Conservation (phyloP, 2,888 invertebrate genomes). For the Aphodius granarius region DNA sequence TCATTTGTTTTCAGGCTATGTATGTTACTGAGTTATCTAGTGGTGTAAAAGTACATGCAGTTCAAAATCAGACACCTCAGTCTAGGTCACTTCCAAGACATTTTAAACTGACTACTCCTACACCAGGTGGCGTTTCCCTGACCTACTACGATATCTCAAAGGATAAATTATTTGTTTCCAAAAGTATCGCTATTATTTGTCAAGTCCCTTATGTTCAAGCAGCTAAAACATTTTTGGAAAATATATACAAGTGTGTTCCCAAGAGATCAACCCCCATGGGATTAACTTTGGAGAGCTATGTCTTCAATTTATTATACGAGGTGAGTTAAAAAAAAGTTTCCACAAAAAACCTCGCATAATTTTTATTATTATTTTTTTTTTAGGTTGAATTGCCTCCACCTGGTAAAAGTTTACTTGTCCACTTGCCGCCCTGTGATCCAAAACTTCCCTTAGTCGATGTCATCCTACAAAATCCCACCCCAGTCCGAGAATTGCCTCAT, state of each 20-base stretch:
- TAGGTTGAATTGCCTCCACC: conserved; percentile 71
- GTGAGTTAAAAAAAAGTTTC: conserved; percentile 55
- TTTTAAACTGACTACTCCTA: conserved; percentile 70
- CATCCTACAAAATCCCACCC: conserved; percentile 76
- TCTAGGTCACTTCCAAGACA: conserved; percentile 87
- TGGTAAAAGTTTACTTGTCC: conserved; percentile 82
- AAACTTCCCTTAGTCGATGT: conserved; percentile 67
- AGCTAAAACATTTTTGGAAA: conserved; percentile 82
- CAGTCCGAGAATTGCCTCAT: conserved; percentile 85
- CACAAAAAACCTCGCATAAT: neutral
- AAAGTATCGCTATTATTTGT: conserved; percentile 91
- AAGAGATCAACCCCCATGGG: conserved; percentile 67
- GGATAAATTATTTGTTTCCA: conserved; percentile 93
- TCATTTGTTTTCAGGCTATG: conserved; percentile 68
- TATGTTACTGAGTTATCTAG: conserved; percentile 87
- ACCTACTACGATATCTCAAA: conserved; percentile 91
- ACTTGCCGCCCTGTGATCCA: conserved; percentile 71
- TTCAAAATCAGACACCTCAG: conserved; percentile 63
- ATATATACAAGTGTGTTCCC: conserved; percentile 85
- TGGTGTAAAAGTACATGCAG: conserved; percentile 67
- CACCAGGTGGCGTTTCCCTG: conserved; percentile 53
- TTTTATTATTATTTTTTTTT: conserved; percentile 13
- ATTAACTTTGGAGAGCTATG: conserved; percentile 88
- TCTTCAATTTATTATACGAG: conserved; percentile 94
- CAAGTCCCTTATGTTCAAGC: conserved; percentile 89